These are phyloP conservation scores for Emmelina monodactyla DNA, from an alignment of 2,888 invertebrate genomes.

Conservation along the genomic window DNA sequence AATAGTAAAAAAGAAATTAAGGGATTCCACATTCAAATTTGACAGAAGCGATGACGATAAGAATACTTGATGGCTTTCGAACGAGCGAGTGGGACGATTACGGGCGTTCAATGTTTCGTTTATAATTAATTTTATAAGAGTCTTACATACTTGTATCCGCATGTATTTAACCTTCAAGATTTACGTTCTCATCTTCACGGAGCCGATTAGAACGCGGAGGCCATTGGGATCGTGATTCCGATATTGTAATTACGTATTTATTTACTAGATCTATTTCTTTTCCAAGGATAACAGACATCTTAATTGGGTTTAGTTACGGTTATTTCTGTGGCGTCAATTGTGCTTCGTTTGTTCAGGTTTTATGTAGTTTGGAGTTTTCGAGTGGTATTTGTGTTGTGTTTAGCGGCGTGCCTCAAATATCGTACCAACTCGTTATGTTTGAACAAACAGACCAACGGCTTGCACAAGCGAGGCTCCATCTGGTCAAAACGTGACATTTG, in stretches of 20 bases:
- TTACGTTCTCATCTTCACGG: slow-evolving; percentile 45
- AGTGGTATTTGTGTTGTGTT: slow-evolving; percentile 59
- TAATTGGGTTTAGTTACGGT: slow-evolving; percentile 55
- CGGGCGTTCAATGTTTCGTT: slow-evolving; percentile 42
- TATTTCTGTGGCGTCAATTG: slow-evolving; percentile 46
- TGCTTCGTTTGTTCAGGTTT: slow-evolving; percentile 38
- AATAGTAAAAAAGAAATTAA: slow-evolving; percentile 51
- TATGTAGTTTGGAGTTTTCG: slow-evolving; percentile 46
- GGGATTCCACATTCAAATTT: slow-evolving; percentile 54
- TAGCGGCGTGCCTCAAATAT: slow-evolving; percentile 63
- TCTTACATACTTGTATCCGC: slow-evolving; percentile 2
- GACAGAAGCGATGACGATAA: slow-evolving; percentile 59
- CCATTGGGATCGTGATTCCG: slow-evolving; percentile 52
- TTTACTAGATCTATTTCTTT: slow-evolving; percentile 45
- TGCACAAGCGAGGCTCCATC: slow-evolving; percentile 64
- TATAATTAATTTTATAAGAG: slow-evolving; percentile 40
- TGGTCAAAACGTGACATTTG: slow-evolving; percentile 59
- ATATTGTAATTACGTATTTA: slow-evolving; percentile 59
- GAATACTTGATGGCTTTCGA: slow-evolving; percentile 52
- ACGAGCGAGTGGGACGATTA: slow-evolving; percentile 48
- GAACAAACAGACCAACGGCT: slow-evolving; percentile 52
- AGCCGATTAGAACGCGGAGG: slow-evolving; percentile 42
- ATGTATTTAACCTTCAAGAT: slow-evolving; percentile 32
- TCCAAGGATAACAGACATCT: slow-evolving; percentile 55
- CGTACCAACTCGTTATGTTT: slow-evolving; percentile 63